Evolutionary conservation across 2,113 vertebrate genomes (phyloP).

Genomic region (Leptodactylus fuscus): DNA sequence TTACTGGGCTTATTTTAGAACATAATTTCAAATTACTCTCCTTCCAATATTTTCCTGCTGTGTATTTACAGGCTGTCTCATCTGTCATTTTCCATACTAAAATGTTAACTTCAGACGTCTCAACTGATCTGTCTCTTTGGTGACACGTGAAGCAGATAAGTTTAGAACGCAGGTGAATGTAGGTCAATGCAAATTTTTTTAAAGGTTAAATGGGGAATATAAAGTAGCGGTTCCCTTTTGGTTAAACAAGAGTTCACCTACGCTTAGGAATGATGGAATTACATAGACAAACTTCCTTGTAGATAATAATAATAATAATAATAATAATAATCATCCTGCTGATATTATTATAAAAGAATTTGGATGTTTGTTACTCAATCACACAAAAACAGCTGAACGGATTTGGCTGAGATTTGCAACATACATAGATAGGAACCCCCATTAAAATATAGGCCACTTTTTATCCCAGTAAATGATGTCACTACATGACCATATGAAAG

Average conservation of each 20-base stretch:
- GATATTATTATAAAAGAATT: no score
- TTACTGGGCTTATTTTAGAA: neutral
- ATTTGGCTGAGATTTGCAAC: no score
- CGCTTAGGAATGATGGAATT: neutral
- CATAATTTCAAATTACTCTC: neutral
- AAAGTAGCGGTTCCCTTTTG: neutral
- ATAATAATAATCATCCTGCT: no score
- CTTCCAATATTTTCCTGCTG: neutral
- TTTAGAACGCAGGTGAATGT: neutral
- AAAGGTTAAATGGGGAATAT: neutral
- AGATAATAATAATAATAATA: no score
- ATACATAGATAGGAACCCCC: no score
- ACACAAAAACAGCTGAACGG: no score
- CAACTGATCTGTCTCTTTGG: neutral
- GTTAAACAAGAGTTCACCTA: neutral
- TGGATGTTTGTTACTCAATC: no score
- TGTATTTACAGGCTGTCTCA: neutral
- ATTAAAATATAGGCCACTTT: no score
- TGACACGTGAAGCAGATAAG: neutral
- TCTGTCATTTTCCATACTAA: conserved; percentile 11
- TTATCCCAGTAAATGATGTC: no score
- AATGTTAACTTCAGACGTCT: neutral
- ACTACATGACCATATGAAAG: no score
- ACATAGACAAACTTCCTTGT: no score
- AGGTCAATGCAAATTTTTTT: neutral